Conservation (phyloP, 1,140 invertebrate species). For the Triops longicaudatus region DNA sequence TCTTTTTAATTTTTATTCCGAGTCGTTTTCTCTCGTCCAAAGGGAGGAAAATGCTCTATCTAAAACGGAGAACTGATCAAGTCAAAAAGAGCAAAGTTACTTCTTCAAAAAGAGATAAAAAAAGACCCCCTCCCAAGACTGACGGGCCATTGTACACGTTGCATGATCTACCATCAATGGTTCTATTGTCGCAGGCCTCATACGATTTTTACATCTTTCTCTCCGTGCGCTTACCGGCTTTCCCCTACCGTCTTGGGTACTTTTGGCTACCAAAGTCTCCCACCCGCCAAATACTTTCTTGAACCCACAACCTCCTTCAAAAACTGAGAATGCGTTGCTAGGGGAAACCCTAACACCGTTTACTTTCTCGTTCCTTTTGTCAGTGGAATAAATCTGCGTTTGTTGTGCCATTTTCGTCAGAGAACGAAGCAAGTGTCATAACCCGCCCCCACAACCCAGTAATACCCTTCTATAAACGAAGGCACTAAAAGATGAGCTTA, state of each 20-base stretch:
- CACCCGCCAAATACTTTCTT: neutral
- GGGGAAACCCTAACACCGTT: neutral
- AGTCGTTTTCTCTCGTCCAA: neutral
- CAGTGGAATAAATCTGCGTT: neutral
- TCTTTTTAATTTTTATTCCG: neutral
- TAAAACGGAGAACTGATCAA: neutral
- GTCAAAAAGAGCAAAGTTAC: neutral
- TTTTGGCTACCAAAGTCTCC: neutral
- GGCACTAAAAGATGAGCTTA: neutral
- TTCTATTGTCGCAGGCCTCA: neutral
- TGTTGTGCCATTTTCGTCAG: neutral
- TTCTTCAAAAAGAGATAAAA: neutral
- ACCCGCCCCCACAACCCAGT: neutral
- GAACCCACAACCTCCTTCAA: neutral
- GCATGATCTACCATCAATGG: constrained; percentile 11
- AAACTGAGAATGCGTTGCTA: neutral
- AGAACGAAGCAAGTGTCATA: neutral
- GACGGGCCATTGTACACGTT: neutral
- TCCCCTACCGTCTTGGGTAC: neutral
- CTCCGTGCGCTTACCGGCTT: neutral
- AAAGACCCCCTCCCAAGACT: neutral
- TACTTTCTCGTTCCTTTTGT: neutral
- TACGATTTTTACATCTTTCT: constrained; percentile 8
- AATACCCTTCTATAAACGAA: neutral
- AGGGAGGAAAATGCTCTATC: neutral